A percentile compares a stretch with the other conserved stretches of the same genome.
These are phyloP conservation scores for Phasia obesa DNA, from an alignment of 2,888 invertebrate genomes.

Conservation along the genomic window DNA sequence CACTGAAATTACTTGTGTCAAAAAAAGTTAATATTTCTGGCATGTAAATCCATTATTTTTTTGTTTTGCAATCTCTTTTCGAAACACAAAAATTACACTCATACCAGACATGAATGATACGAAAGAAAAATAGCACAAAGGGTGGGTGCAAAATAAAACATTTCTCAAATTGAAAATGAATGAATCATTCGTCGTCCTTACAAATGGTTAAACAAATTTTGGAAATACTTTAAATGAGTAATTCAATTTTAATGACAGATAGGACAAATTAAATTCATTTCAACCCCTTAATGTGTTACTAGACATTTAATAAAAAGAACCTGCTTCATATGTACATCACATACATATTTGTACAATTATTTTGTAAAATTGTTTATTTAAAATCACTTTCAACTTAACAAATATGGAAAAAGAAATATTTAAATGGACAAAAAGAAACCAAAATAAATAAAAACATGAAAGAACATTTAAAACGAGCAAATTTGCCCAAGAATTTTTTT, in stretches of 20 bases:
- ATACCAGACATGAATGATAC: not conserved
- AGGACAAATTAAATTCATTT: not conserved
- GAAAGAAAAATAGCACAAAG: constrained; percentile 28
- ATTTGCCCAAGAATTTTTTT: constrained; percentile 25
- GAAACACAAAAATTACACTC: not conserved
- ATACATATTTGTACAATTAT: too few species aligned
- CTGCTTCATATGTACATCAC: not conserved
- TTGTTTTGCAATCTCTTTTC: too few species aligned
- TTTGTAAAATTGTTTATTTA: too few species aligned
- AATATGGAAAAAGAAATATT: constrained; percentile 4
- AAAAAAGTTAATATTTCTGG: too few species aligned
- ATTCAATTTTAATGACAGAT: not conserved
- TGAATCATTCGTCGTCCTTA: constrained; percentile 16
- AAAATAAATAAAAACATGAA: too few species aligned
- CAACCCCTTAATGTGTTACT: constrained; percentile 28
- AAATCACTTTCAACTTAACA: too few species aligned
- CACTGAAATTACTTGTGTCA: too few species aligned
- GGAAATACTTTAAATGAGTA: not conserved
- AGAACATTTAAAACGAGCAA: not conserved
- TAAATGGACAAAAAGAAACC: not conserved
- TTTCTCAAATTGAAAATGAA: not conserved
- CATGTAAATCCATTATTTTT: too few species aligned
- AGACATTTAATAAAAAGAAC: not conserved
- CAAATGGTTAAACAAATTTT: constrained; percentile 11
- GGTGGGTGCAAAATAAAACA: constrained; percentile 34